phyloP scores from a whole-genome alignment of 2,888 invertebrate species.

The Steinernema carpocapsae region DNA sequence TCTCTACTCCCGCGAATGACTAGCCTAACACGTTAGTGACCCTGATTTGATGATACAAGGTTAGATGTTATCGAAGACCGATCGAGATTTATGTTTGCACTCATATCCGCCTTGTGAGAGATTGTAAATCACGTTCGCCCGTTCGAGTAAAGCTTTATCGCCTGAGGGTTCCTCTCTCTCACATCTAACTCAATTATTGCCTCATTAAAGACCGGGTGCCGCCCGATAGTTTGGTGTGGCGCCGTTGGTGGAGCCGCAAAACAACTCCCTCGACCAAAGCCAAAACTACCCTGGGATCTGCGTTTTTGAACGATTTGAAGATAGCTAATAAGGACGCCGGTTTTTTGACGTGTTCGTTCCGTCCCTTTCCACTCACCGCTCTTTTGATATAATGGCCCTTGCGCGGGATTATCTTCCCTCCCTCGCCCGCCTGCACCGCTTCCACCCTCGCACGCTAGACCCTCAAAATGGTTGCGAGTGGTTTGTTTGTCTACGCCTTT shows the following conservation, averaged over 20 bases:
- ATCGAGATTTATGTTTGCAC: conserved; percentile 24
- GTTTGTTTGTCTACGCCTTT: conserved; percentile 17
- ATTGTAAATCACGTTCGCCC: conserved; percentile 22
- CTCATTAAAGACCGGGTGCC: conserved; percentile 7
- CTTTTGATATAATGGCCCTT: conserved; percentile 9
- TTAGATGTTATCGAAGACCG: conserved; percentile 4
- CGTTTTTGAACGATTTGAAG: not conserved
- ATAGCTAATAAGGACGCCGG: not conserved
- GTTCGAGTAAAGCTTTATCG: not conserved
- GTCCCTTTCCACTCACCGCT: conserved; percentile 16
- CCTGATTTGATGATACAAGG: conserved; percentile 25
- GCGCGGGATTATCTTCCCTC: conserved; percentile 6
- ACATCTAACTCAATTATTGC: conserved; percentile 35
- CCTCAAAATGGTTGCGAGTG: conserved; percentile 1
- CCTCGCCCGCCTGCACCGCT: not conserved
- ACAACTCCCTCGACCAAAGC: no score
- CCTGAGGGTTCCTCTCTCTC: conserved; percentile 3
- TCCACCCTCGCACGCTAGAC: not conserved
- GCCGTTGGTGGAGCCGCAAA: not conserved
- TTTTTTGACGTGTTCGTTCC: conserved; percentile 2
- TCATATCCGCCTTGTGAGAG: conserved; percentile 24
- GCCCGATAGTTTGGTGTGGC: not conserved
- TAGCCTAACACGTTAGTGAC: conserved; percentile 10
- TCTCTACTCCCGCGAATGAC: no score
- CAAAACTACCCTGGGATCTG: no score